phyloP scores from a whole-genome alignment of 1,140 invertebrate genomes.

The Brachionus plicatilis region DNA sequence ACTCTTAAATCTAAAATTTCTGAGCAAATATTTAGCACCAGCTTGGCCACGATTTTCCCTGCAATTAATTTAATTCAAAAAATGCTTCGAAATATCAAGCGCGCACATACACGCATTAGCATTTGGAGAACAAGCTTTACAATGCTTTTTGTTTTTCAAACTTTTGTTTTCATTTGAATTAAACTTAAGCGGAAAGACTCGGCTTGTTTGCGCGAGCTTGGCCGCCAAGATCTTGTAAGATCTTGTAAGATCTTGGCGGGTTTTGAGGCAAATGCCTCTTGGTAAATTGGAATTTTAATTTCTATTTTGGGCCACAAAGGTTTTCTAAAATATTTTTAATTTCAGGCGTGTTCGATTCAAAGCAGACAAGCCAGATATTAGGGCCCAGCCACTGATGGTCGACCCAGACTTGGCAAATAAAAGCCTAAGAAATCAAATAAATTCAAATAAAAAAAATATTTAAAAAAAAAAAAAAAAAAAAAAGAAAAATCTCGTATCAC shows the following conservation, averaged over 20 bases:
- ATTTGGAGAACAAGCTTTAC: neutral
- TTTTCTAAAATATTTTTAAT: neutral
- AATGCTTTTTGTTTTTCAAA: neutral
- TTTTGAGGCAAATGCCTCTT: neutral
- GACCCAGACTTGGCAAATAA: neutral
- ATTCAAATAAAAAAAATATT: neutral
- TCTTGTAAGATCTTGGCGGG: neutral
- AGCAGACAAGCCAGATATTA: neutral
- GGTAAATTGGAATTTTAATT: neutral
- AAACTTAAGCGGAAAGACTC: neutral
- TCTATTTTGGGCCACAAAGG: neutral
- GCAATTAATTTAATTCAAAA: neutral
- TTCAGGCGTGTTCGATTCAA: neutral
- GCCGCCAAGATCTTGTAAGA: neutral
- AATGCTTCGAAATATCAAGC: conserved; percentile 11
- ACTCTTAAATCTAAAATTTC: conserved; percentile 7
- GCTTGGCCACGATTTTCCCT: neutral
- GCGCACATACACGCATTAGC: neutral
- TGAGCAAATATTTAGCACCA: neutral
- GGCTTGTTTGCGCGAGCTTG: neutral
- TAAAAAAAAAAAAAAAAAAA: neutral
- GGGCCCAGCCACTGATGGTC: neutral
- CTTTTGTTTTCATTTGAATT: neutral
- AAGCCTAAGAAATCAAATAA: neutral
- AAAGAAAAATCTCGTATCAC: conserved; percentile 19